phyloP scores from a whole-genome alignment of 2,797 vertebrate species.

The Dryobates pubescens region DNA sequence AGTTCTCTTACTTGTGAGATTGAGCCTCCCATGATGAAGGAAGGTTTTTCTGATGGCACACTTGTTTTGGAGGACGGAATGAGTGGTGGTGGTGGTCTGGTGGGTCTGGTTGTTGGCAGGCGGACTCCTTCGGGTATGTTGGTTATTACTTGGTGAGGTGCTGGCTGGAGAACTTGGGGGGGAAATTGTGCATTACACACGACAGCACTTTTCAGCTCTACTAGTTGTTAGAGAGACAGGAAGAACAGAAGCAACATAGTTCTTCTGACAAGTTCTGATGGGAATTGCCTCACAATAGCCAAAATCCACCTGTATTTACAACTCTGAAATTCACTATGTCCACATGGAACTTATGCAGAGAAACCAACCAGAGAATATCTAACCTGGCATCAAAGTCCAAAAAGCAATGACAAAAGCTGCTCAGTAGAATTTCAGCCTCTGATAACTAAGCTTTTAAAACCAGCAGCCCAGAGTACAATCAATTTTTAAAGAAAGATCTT shows the following conservation, averaged over 20 bases:
- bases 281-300: background rate
- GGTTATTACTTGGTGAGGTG: constrained; percentile 91
- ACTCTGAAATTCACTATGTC: background rate
- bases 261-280: background rate
- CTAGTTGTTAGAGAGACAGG: background rate
- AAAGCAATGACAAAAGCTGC: background rate
- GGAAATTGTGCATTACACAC: background rate
- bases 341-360: background rate
- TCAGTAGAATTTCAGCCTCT: background rate
- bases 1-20: constrained; percentile 91
- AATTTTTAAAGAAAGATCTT: background rate
- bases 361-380: background rate
- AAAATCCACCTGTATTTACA: background rate
- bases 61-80: constrained; percentile 95
- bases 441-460: background rate
- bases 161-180: constrained; percentile 89
- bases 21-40: constrained; percentile 97
- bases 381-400: background rate
- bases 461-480: background rate
- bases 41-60: constrained; percentile 92
- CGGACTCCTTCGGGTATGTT: constrained; percentile 90
- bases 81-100: constrained; percentile 94
- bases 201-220: background rate
- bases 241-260: background rate
- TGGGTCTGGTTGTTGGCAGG: constrained; percentile 89